Evolutionary conservation across 2,113 vertebrate genomes (phyloP).

Genomic region (Crotalus tigris): DNA sequence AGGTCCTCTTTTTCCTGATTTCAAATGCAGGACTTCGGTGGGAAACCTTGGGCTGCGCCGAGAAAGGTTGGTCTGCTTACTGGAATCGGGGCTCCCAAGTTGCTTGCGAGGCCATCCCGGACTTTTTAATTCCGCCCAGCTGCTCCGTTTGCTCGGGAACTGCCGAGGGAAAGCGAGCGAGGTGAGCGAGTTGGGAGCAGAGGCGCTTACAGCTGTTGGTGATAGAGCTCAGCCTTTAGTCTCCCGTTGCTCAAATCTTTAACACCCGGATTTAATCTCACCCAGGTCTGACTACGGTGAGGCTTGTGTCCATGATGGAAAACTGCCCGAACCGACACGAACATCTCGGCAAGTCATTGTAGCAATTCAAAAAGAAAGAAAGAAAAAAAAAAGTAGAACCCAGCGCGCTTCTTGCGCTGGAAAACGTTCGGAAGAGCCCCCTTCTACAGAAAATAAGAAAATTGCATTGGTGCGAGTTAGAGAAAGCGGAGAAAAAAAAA

Average conservation of each 20-base stretch:
- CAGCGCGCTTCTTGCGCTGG: not conserved
- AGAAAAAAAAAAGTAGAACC: not conserved
- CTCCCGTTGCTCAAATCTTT: not conserved
- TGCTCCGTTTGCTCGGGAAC: not conserved
- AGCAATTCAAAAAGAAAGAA: too few species aligned
- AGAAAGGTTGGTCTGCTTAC: not conserved
- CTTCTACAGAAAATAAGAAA: not conserved
- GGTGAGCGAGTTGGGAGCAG: too few species aligned
- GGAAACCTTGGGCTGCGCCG: not conserved
- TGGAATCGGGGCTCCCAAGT: not conserved
- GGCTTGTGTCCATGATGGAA: not conserved
- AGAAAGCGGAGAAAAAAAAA: not conserved
- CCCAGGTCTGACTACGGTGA: not conserved
- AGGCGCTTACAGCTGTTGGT: not conserved
- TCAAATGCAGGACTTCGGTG: constrained; percentile 19
- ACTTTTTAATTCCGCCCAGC: not conserved
- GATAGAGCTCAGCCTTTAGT: not conserved
- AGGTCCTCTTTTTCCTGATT: constrained; percentile 40
- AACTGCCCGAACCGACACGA: not conserved
- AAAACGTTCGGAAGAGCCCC: not conserved
- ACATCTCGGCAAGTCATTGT: not conserved
- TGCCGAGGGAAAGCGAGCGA: not conserved
- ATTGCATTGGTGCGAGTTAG: not conserved
- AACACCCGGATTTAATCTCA: not conserved
- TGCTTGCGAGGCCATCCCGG: too few species aligned